phyloP scores from a whole-genome alignment of 2,797 vertebrate genomes.

The Acanthornis magna region DNA sequence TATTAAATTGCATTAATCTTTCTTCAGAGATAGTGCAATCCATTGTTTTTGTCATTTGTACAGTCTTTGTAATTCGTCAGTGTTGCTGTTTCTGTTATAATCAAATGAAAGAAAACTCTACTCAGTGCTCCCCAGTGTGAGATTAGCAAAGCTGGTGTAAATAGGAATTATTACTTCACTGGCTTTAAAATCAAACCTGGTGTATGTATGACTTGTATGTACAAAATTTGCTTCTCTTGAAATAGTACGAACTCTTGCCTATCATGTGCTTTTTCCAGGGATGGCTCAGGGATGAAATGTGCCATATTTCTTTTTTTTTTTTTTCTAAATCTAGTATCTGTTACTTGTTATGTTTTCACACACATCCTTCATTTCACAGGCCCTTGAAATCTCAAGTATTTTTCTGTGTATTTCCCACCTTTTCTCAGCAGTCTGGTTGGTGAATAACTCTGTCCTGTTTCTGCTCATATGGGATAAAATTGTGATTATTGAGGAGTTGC shows the following conservation, averaged over 20 bases:
- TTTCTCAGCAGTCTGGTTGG: neutral
- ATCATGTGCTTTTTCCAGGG: neutral
- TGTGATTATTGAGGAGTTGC: neutral
- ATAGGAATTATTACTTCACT: neutral
- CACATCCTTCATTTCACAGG: neutral
- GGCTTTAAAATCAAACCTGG: neutral
- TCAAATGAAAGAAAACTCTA: neutral
- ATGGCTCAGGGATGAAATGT: neutral
- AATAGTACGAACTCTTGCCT: neutral
- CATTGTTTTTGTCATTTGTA: neutral
- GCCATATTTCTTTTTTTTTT: neutral
- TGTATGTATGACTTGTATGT: neutral
- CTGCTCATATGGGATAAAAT: neutral
- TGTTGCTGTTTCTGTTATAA: neutral
- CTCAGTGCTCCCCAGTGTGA: neutral
- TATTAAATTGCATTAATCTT: constrained; percentile 18
- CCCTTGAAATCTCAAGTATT: neutral
- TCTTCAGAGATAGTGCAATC: neutral
- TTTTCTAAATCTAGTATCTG: neutral
- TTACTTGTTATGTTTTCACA: neutral
- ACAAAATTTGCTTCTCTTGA: neutral
- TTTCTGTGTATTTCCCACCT: neutral
- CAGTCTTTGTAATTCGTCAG: neutral
- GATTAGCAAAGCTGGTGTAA: neutral
- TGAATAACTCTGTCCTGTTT: neutral